Conservation (phyloP, 2,888 invertebrate species). For the Chymomyza procnemis region DNA sequence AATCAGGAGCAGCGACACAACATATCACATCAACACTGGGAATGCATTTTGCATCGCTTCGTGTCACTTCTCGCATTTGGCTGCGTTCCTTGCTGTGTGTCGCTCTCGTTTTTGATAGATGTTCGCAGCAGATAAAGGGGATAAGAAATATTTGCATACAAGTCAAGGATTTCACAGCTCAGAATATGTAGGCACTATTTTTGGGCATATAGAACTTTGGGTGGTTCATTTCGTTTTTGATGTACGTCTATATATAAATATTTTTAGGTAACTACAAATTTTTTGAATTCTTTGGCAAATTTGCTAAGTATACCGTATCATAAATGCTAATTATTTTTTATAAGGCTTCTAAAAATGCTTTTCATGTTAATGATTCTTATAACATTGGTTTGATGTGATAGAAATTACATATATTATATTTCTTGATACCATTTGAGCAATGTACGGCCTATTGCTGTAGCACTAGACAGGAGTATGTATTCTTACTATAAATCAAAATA, state of each 20-base stretch:
- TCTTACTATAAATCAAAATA: too few species aligned
- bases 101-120: not conserved
- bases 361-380: too few species aligned
- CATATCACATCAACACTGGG: constrained; percentile 69
- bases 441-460: too few species aligned
- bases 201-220: not conserved
- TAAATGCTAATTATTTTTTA: too few species aligned
- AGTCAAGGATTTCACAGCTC: constrained; percentile 40
- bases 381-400: too few species aligned
- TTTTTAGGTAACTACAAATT: too few species aligned
- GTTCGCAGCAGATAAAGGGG: constrained; percentile 22
- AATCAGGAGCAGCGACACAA: constrained; percentile 36
- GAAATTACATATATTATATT: too few species aligned
- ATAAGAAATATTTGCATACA: constrained; percentile 23
- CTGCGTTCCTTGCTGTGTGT: constrained; percentile 31
- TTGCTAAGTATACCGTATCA: too few species aligned
- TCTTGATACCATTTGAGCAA: too few species aligned
- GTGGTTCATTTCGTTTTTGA: not conserved
- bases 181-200: constrained; percentile 17
- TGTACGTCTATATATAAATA: not conserved
- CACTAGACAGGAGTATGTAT: too few species aligned
- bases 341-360: too few species aligned
- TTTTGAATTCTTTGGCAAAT: too few species aligned
- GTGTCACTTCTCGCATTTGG: constrained; percentile 58
- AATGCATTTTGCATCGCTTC: constrained; percentile 74